Evolutionary conservation across 2,888 invertebrate species (phyloP).

Genomic region (Scelioninae gen. 1): DNA sequence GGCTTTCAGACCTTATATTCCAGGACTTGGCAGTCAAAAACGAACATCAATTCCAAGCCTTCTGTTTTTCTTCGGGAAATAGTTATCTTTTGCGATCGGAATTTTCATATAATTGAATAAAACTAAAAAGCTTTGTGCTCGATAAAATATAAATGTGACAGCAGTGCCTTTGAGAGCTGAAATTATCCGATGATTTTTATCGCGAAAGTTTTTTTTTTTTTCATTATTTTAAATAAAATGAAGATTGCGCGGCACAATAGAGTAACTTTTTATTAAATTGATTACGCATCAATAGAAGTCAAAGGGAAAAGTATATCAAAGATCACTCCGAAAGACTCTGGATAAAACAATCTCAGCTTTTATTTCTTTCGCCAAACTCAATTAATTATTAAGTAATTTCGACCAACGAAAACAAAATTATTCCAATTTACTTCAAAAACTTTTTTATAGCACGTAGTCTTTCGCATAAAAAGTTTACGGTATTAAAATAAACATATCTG

Average conservation of each 20-base stretch:
- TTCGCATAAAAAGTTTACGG: too few relatives aligned
- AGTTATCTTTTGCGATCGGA: not conserved
- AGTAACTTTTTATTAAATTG: slow-evolving; percentile 23
- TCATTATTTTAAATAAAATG: not conserved
- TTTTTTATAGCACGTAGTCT: too few relatives aligned
- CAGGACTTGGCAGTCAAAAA: not conserved
- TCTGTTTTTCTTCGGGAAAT: not conserved
- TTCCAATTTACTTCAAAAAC: not conserved
- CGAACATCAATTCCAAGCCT: not conserved
- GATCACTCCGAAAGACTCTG: not conserved
- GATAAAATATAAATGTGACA: too few relatives aligned
- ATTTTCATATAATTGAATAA: not conserved
- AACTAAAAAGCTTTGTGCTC: not conserved
- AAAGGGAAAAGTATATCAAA: slow-evolving; percentile 22
- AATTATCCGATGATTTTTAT: too few relatives aligned
- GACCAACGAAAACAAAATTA: not conserved
- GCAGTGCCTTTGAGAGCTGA: too few relatives aligned
- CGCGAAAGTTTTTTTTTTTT: too few relatives aligned
- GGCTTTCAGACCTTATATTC: slow-evolving; percentile 24
- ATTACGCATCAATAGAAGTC: slow-evolving; percentile 17
- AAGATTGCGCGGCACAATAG: not conserved
- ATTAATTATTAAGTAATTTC: not conserved
- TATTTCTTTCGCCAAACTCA: not conserved
- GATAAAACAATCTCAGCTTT: not conserved
- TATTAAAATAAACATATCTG: too few relatives aligned